A percentile compares a stretch with the other conserved stretches of the same genome.
Conservation (phyloP, 2,797 vertebrate genomes). For the Lithobates sylvaticus region DNA sequence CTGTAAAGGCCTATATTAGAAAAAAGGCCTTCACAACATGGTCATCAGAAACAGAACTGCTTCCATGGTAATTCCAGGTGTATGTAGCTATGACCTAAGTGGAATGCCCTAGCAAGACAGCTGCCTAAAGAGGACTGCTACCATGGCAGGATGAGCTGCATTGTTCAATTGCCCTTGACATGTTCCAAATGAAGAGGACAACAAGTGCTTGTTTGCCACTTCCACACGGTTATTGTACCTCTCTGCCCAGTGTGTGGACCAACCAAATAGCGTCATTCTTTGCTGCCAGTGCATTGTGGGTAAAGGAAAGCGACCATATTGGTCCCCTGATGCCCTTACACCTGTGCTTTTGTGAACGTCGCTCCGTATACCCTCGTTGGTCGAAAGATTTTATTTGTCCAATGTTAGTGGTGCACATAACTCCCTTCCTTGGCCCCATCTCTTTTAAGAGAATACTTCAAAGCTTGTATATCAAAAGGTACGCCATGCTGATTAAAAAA, state of each 20-base stretch:
- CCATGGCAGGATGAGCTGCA: constrained; percentile 69
- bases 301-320: constrained; percentile 88
- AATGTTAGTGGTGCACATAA: constrained; percentile 94
- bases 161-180: constrained; percentile 55
- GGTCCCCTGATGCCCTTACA: constrained; percentile 79
- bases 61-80: constrained; percentile 67
- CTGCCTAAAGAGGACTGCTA: constrained; percentile 74
- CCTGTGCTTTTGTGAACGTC: constrained; percentile 94
- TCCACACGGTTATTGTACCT: constrained; percentile 66
- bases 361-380: constrained; percentile 91
- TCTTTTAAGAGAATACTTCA: constrained; percentile 73
- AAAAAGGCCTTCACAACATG: constrained; percentile 70
- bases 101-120: constrained; percentile 69
- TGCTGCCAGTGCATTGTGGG: constrained; percentile 93
- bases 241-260: constrained; percentile 75
- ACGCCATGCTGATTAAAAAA: constrained; percentile 70
- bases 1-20: constrained; percentile 67
- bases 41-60: constrained; percentile 75
- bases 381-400: constrained; percentile 90
- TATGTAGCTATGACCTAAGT: constrained; percentile 66
- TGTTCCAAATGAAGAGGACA: constrained; percentile 56
- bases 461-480: constrained; percentile 80
- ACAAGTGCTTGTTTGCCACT: constrained; percentile 73
- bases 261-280: constrained; percentile 83
- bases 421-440: constrained; percentile 67